Evolutionary conservation across 2,888 invertebrate genomes (phyloP).

Genomic region (Pollenia angustigena): DNA sequence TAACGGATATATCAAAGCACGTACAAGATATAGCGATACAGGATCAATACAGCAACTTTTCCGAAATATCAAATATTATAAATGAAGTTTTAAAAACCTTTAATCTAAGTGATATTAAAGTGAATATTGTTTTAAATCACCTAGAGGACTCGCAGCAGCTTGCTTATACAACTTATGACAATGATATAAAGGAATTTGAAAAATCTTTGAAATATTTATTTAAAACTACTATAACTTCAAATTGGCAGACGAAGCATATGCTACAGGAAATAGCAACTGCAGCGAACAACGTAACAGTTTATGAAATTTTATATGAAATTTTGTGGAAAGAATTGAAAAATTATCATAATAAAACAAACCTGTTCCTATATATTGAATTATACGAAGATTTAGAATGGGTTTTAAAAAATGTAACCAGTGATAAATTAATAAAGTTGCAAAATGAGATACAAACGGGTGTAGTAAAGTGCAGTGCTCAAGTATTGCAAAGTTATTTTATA

Average conservation of each 20-base stretch:
- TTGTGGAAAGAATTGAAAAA: slow-evolving; percentile 77
- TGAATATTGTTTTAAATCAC: slow-evolving; percentile 26
- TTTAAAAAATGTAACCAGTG: background rate
- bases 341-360: slow-evolving; percentile 75
- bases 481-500: slow-evolving; percentile 69
- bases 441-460: slow-evolving; percentile 69
- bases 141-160: background rate
- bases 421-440: slow-evolving; percentile 8
- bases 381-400: slow-evolving; percentile 67
- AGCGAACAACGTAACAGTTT: slow-evolving; percentile 66
- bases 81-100: slow-evolving; percentile 17
- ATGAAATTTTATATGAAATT: slow-evolving; percentile 76
- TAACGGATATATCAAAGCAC: background rate
- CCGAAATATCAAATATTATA: background rate
- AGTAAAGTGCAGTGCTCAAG: slow-evolving; percentile 74
- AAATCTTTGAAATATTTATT: slow-evolving; percentile 38
- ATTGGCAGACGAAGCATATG: slow-evolving; percentile 44
- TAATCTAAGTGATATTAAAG: slow-evolving; percentile 1
- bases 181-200: slow-evolving; percentile 14
- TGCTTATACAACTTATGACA: background rate
- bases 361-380: slow-evolving; percentile 75
- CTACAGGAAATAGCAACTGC: slow-evolving; percentile 42
- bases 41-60: background rate
- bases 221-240: background rate
- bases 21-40: background rate